Percentiles rank a stretch among this genome's conserved stretches.
Evolutionary conservation across 2,113 vertebrate species (phyloP).

Genomic region (Xiphorhynchus elegans): DNA sequence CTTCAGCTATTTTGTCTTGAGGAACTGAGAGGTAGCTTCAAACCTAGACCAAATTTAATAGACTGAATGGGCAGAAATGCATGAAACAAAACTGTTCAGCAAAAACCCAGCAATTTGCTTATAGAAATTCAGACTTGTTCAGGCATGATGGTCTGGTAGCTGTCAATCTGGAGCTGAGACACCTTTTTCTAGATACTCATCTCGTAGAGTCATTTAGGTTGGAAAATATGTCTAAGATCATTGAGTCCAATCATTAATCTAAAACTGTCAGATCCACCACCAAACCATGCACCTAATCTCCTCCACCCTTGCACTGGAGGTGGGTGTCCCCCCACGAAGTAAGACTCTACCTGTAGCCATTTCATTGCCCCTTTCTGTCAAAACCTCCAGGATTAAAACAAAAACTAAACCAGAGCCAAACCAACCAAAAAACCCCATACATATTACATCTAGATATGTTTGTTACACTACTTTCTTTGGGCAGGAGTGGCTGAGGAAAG

Average conservation of each 20-base stretch:
- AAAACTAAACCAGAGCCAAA: not conserved
- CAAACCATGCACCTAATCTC: not conserved
- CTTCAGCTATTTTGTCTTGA: not conserved
- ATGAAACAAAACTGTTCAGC: not conserved
- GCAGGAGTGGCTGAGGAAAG: not conserved
- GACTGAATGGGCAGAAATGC: not conserved
- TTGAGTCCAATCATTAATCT: not conserved
- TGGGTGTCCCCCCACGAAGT: not conserved
- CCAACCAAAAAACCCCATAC: not conserved
- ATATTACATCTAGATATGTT: not conserved
- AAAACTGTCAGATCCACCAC: not conserved
- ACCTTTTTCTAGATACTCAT: not conserved
- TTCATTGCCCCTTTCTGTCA: not conserved
- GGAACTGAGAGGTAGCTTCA: not conserved
- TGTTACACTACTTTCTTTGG: not conserved
- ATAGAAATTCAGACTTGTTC: not conserved
- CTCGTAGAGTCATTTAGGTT: not conserved
- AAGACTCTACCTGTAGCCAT: not conserved
- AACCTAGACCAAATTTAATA: not conserved
- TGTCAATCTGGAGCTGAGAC: not conserved
- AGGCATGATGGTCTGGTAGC: not conserved
- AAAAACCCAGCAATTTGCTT: not conserved
- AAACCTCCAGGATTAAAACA: not conserved
- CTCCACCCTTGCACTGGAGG: not conserved
- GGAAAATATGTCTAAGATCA: accelerated